Base-by-base conservation (phyloP, 2,113 vertebrate species). In the Catharus bicknelli region DNA sequence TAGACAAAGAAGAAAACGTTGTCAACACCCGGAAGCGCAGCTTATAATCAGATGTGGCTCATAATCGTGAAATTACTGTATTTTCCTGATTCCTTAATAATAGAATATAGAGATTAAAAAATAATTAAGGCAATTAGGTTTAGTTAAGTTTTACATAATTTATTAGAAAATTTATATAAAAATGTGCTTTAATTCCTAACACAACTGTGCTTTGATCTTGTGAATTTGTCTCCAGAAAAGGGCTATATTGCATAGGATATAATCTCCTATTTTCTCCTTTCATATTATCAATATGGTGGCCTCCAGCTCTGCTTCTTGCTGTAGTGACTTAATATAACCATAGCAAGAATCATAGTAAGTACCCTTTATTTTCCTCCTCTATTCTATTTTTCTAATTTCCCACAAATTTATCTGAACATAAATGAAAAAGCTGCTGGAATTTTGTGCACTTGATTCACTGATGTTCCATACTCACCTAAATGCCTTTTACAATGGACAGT, bases 81-180 rank as follows among this genome's bases (percentile, higher is more conserved):
- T 92, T 94, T 92, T 90, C 66, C 11, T 76, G 8, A 59, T 90
- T 72, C 21, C 5, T 82, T 96, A 74, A 36, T 86, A 93, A 64
- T 59, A 48, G 16, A 69, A 79, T 74, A 91, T 47, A 69, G 36
- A 92, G 13, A 86, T 68, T 38, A 80, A 82, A 72, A 57, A 81
- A 74, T 63, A 84, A 26, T 94, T 64, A 29, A 88, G 32, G 32
- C 34, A 81, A 50, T 62, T 30, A 74, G 47, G 30, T 57, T 90
- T 73, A 63, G 36, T 53, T 59, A 17, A 16, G 7, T 53, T 85
- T 80, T 88, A 25, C 34, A 34, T 78, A 73, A 83, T 72, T 91
- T 90, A 47, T 30, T 43, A 57, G 86, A 90, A 93, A 90, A 81
- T 45, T 40, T 11, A 43, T 27, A 55, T 40, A 4, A 57, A 79